A percentile compares a stretch with the other conserved stretches of the same genome.
Conservation (phyloP, 1,140 invertebrate species). For the Megathymus violae region DNA sequence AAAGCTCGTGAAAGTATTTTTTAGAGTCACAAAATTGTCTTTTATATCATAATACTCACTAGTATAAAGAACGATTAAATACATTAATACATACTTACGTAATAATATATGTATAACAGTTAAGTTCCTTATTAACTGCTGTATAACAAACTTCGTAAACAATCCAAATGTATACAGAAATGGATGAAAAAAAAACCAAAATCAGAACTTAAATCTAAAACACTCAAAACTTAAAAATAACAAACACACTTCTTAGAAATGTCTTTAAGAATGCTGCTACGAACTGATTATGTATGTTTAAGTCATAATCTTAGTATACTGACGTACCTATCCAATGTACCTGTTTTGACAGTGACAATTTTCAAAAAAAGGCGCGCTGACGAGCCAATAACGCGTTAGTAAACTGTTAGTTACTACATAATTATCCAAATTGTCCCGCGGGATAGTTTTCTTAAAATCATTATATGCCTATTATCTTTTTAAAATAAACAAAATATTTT, state of each 20-base stretch:
- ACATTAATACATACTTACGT: constrained; percentile 9
- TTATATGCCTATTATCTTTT: no score
- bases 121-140: constrained; percentile 31
- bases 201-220: constrained; percentile 59
- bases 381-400: background rate
- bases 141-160: constrained; percentile 40
- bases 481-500: no score
- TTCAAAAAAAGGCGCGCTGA: background rate
- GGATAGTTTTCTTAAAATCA: no score
- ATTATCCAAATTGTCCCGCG: no score
- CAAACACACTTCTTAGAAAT: constrained; percentile 60
- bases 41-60: constrained; percentile 70
- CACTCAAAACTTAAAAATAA: constrained; percentile 66
- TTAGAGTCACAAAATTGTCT: constrained; percentile 77
- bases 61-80: constrained; percentile 37
- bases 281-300: constrained; percentile 38
- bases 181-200: constrained; percentile 42
- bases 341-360: background rate
- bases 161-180: constrained; percentile 40
- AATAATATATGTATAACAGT: constrained; percentile 14
- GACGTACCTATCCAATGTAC: no score
- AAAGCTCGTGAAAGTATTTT: constrained; percentile 78
- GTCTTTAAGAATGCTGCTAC: constrained; percentile 80
- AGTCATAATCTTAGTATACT: constrained; percentile 1
- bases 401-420: no score